These are phyloP conservation scores for Arothron firmamentum DNA, from an alignment of 2,113 vertebrate genomes.

Conservation along the genomic window DNA sequence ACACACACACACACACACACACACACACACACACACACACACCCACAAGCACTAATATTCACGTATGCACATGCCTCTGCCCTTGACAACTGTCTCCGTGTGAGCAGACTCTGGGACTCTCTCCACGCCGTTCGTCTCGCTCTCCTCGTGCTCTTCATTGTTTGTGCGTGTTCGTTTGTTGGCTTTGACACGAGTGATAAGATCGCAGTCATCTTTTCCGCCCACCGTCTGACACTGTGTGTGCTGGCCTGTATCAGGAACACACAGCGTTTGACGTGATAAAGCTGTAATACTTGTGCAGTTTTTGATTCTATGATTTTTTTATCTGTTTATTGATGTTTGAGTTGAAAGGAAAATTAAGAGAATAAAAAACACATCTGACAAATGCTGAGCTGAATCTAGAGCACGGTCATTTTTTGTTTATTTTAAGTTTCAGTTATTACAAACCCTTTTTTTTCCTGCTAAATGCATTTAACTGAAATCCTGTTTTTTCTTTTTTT, in stretches of 20 bases:
- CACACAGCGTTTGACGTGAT: neutral
- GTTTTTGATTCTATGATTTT: conserved; percentile 25
- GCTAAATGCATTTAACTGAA: neutral
- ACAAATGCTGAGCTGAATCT: no score
- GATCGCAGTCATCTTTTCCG: neutral
- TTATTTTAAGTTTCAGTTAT: no score
- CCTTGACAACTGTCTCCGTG: conserved; percentile 60
- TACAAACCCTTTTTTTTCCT: no score
- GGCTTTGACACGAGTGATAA: neutral
- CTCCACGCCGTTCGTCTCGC: neutral
- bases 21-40: conserved; percentile 14
- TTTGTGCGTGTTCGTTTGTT: conserved; percentile 8
- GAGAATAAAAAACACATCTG: neutral
- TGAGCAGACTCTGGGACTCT: conserved; percentile 30
- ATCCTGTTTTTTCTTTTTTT: neutral
- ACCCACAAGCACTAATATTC: conserved; percentile 1
- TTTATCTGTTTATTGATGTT: conserved; percentile 7
- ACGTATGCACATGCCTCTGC: conserved; percentile 12
- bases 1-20: conserved; percentile 27
- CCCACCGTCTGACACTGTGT: neutral
- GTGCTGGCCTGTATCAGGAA: neutral
- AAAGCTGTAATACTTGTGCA: neutral
- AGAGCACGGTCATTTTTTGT: no score
- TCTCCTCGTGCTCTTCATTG: conserved; percentile 10
- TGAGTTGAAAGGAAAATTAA: conserved; percentile 8